Evolutionary conservation across 2,888 invertebrate genomes (phyloP), one percentile per base, ranked within the genome.

Genomic region (Pelosia muscerda): DNA sequence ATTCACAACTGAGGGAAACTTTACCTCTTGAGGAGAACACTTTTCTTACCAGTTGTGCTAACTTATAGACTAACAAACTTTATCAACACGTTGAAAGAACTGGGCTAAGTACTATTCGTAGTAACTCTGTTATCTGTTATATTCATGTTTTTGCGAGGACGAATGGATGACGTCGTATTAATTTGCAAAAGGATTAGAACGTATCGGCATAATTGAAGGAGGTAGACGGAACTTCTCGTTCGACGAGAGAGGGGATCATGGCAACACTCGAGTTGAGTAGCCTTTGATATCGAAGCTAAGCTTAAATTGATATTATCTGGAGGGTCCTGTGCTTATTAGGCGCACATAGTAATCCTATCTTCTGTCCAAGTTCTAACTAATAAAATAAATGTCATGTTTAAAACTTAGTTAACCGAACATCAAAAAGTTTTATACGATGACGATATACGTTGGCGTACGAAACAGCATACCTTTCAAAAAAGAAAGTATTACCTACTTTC

Each of bases 281-380:
- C 49, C 42, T 42, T 42, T 42, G 42, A 19, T 42, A 42, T 42
- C 19, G 42, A 19, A 19, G 42, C 42, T 42, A 42, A 42, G n/a
- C 49, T n/a, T 49, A 49, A 49, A 49, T 49, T 49, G n/a, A 49
- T 49, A 49, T 49, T 49, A 49, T 49, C 49, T n/a, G 49, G 49
- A 8, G 9, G 42, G 8, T 9, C n/a, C n/a, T 49, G 49, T 9
- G 13, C 38, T 38, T 38, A 15, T 38, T 38, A 38, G 49, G 49
- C 8, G 8, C 49, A n/a, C n/a, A 49, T 49, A 49, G 49, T n/a
- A n/a, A n/a, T 49, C n/a, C 9, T 49, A 3, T 49, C 49, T 8
- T 8, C n/a, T n/a, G n/a, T n/a, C n/a, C n/a, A n/a, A n/a, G n/a
- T n/a, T n/a, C n/a, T n/a, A 9, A 49, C 42, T 19, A 42, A n/a